Evolutionary conservation across 2,797 vertebrate genomes (phyloP), one percentile per base, ranked within the genome.

Genomic region (Oreochromis mossambicus): DNA sequence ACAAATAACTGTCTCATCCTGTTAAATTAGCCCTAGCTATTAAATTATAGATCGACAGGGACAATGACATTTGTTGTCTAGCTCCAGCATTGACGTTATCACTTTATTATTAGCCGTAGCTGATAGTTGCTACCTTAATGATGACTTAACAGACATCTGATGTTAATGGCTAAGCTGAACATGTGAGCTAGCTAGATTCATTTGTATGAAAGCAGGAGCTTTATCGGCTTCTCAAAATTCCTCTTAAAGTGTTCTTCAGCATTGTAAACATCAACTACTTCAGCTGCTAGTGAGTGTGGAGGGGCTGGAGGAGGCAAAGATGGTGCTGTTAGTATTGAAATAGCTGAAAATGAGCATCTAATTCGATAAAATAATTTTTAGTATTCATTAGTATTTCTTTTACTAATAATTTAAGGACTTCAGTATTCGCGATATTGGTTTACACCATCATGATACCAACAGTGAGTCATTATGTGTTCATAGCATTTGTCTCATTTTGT

Each of bases 401-500:
- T 19, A 32, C 15, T 73, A 48, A 32, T 29, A 26, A 46, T 21
- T 56, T 73, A 26, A 32, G 9, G 52, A 56, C 8, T 61, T 24
- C 15, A n/a, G 19, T 10, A 19, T 41, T 19, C 2, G 9, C 77
- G 70, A n/a, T 10, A 5, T 17, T 38, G 32, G 11, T 50, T 76
- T n/a, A n/a, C 12, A 9, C 7, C 21, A 58, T 56, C 32, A 5
- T 61, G 26, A 78, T 32, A 24, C 29, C 50, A 26, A 54, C 56
- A 10, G 1, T 43, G 9, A 41, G 19, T 68, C 41, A 19, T 79
- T 82, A 19, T 86, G 19, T 77, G 34, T 58, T 66, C n/a, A 1
- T 8, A n/a, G 32, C 79, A 77, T 91, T 88, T 84, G 70, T 87
- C n/a, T 19, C 26, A 3, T 82, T 85, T 80, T 52, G 61, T 54